Evolutionary conservation across 2,113 vertebrate species (phyloP).

Genomic region (Pelusios castaneus): DNA sequence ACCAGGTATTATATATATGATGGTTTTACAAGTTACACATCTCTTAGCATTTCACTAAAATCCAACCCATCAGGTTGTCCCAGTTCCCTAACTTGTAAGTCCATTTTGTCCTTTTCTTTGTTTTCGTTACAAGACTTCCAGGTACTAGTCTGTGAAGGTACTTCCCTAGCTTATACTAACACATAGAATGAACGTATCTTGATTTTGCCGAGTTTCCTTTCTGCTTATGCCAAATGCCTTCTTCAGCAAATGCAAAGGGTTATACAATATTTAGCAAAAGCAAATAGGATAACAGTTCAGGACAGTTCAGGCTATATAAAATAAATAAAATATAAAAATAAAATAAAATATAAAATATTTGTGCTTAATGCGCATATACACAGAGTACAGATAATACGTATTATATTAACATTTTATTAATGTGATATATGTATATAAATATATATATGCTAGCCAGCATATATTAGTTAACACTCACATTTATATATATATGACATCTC

Average conservation of each 20-base stretch:
- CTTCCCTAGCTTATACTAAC: neutral
- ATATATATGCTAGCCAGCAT: neutral
- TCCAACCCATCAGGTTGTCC: neutral
- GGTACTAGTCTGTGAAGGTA: neutral
- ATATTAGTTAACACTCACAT: constrained; percentile 2
- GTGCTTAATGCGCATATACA: neutral
- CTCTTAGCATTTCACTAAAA: neutral
- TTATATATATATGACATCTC: constrained; percentile 71
- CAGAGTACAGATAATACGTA: neutral
- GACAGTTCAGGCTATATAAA: neutral
- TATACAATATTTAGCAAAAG: neutral
- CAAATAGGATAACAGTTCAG: neutral
- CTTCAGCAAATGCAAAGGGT: neutral
- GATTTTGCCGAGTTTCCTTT: neutral
- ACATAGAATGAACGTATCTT: neutral
- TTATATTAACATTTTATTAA: neutral
- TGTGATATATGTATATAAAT: neutral
- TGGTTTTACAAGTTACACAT: neutral
- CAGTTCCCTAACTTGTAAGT: neutral
- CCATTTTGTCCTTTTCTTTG: neutral
- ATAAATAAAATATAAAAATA: too few relatives aligned
- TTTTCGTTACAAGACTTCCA: neutral
- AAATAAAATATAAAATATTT: too few relatives aligned
- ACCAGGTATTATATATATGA: neutral
- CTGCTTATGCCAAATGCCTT: neutral